Base-by-base conservation (phyloP, 1,140 invertebrate species). In the Mamestra configurata region DNA sequence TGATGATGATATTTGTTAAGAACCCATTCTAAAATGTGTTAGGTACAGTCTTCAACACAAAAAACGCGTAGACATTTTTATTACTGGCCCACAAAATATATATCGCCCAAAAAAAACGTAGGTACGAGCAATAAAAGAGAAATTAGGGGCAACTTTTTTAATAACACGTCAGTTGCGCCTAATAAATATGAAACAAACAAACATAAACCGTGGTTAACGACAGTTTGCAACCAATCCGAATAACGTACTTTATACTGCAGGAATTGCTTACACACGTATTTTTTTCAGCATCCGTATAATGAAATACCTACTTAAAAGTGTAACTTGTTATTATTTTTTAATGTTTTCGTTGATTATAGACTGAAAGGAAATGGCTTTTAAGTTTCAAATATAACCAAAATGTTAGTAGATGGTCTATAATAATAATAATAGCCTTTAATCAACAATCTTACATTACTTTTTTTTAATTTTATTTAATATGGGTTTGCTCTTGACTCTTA, bases 61-160 rank as follows among this genome's bases (percentile, higher is more conserved):
- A 11, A 11, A 18, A 51, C 1, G 49, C 20, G 10, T 35, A 61
- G n/a, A 40, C 59, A 68, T 43, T 46, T 68, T 49, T 68, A 68
- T 49, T 46, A 13, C 61, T 0, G n/a, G 4, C 27, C 18, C 10
- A 4, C 20, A 40, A 40, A 37, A 64, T 18, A 40, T 64, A 55
- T 24, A 24, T 11, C 27, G 27, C 15, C 61, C 22, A 43, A 66
- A 66, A 20, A 40, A 4, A 4, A 66, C 18, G 8, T 40, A 31
- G 27, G 27, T 5, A 57, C 27, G 49, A 57, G 37, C n/a, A 57
- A 73, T 73, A 57, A 73, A 73, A 73, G 59, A 51, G 40, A 51
- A 55, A 73, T 55, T 57, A 68, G 40, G 40, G n/a, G 15, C 37
- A 73, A 73, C 71, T 73, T 73, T 73, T 71, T 73, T 73, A 73